Evolutionary conservation across 2,797 vertebrate species (phyloP), one percentile per base, ranked within the genome.

Genomic region (Manis pentadactyla): DNA sequence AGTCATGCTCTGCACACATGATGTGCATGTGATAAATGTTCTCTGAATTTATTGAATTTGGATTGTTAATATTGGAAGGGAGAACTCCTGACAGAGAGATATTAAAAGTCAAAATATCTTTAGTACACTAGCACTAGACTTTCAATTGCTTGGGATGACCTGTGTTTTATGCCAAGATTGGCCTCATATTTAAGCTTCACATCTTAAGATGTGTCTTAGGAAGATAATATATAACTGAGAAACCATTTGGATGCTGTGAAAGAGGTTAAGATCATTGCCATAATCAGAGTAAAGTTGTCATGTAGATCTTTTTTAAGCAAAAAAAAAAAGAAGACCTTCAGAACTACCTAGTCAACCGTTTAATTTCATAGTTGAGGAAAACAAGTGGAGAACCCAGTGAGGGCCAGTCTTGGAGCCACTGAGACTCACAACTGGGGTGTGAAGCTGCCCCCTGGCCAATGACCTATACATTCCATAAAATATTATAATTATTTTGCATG

Each of bases 151-250:
- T 88, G 37, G 87, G 87, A 96, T 64, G 18, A 51, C 21, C 59
- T 46, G 51, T 49, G 39, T 78, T 98, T 97, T 89, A 68, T 93
- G 8, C 3, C 27, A 89, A 63, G 25, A 63, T 59, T 79, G 82
- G 49, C 1, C 31, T 95, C 69, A 87, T 63, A 75, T 59, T 63
- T 96, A 74, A 93, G 59, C 69, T 87, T 81, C 4, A 2, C 73
- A 25, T 64, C 34, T 88, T 64, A 81, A 73, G 51, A 55, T 2
- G 3, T 95, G 59, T 37, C 37, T 77, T 71, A 59, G 39, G 59
- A 59, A 14, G 39, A 27, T 27, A 49, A 86, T 39, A 19, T 23
- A 39, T 29, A 51, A 87, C 42, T 29, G 73, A 64, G 46, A 57
- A 86, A 34, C 10, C n/a, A 51, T 31, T 21, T 85, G 23, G n/a